phyloP scores from a whole-genome alignment of 2,797 vertebrate genomes.

The Anabas testudineus region DNA sequence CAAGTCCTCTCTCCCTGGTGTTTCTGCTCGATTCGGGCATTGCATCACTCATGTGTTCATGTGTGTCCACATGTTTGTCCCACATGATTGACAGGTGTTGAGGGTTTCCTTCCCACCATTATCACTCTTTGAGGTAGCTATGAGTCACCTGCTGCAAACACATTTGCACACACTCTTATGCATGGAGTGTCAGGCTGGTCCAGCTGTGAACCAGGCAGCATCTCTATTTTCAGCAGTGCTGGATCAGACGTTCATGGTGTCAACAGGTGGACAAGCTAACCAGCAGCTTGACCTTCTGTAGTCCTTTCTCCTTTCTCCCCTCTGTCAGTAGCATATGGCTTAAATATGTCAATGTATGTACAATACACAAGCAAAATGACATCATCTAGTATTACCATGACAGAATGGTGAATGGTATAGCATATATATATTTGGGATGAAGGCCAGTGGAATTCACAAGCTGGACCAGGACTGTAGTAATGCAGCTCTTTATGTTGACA shows the following conservation, averaged over 20 bases:
- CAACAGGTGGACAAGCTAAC: slow-evolving; percentile 74
- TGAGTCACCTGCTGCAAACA: slow-evolving; percentile 48
- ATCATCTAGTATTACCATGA: not conserved
- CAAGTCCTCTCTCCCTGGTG: not conserved
- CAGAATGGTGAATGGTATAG: not conserved
- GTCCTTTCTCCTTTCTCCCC: not conserved
- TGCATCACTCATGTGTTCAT: not conserved
- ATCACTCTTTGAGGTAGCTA: slow-evolving; percentile 14
- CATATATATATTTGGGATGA: not conserved
- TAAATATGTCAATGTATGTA: not conserved
- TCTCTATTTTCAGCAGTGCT: slow-evolving; percentile 65
- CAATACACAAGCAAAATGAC: not conserved
- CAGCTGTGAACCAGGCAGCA: slow-evolving; percentile 23
- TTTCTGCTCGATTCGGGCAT: not conserved
- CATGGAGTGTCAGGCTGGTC: slow-evolving; percentile 17
- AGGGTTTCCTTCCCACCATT: slow-evolving; percentile 15
- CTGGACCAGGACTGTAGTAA: not conserved
- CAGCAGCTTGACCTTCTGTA: slow-evolving; percentile 43
- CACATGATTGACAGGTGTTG: slow-evolving; percentile 15
- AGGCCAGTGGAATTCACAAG: not conserved
- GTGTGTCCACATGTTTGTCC: not conserved
- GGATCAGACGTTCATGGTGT: slow-evolving; percentile 55
- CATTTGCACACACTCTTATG: slow-evolving; percentile 3
- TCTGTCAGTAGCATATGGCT: not conserved
- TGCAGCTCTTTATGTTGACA: not conserved